Base-by-base conservation (phyloP, 2,888 invertebrate species). In the Thymelicus acteon region DNA sequence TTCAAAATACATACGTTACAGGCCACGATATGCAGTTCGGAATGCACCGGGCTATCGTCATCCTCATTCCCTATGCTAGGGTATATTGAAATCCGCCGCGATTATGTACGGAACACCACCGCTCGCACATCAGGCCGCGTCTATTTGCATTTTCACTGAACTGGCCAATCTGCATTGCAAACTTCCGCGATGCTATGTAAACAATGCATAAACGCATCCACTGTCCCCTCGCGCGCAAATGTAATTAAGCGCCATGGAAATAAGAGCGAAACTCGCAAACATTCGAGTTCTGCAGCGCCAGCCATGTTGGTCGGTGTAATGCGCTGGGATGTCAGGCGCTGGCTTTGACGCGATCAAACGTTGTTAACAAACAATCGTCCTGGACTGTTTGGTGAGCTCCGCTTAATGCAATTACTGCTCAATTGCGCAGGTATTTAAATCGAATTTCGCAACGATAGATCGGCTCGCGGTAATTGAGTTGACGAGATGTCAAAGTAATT, bases 101-200 rank as follows among this genome's bases (percentile, higher is more conserved):
- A 77, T 76, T 78, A 77, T 77, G 76, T 76, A 73, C 76, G 78
- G 75, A 77, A 74, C 78, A 78, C 72, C 76, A 79, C 78, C 78
- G 77, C 76, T 77, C 82, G 84, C 82, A 86, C 63, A 40, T 84
- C 82, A 77, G 82, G 74, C 74, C 75, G 69, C 74, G 74, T 75
- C 80, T 85, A 90, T 91, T 90, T 88, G 87, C 89, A 89, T 90
- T 91, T 91, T 89, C 87, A 86, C 89, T 85, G 85, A 84, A 82
- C 81, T 84, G 85, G 85, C 85, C 85, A 84, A 91, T 92, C 89
- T 91, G 88, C 89, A 91, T 85, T 92, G 91, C 91, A 91, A 92
- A 92, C 89, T 80, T 64, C 64, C 40, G 60, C 64, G 31, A 70
- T 70, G 64, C 70, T 60, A 52, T 52, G 64, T 65, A 70, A 64